These are phyloP conservation scores for Dasyprocta punctata DNA, from an alignment of 2,113 vertebrate genomes.

Conservation along the genomic window DNA sequence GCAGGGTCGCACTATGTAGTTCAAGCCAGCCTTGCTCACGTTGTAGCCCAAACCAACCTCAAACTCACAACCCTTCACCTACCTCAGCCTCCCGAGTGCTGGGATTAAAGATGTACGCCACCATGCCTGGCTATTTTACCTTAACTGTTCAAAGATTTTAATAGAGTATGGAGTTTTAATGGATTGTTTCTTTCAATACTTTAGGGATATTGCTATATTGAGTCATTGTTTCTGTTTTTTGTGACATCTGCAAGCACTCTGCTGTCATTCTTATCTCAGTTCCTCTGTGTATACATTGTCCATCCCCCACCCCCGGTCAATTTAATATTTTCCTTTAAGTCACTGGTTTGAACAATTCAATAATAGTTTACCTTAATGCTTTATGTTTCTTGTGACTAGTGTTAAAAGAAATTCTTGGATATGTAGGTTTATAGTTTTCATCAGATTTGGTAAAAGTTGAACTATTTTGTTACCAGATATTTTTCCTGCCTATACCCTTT, in stretches of 20 bases:
- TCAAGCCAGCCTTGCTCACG: no score
- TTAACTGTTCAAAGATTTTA: slow-evolving; percentile 17
- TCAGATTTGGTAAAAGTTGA: neutral
- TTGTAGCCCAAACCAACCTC: no score
- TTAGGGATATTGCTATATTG: neutral
- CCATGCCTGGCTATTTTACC: neutral
- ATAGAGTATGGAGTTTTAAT: neutral
- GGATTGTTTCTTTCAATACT: neutral
- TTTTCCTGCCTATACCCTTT: neutral
- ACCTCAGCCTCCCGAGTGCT: no score
- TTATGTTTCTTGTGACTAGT: neutral
- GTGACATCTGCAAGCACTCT: neutral
- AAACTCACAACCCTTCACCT: no score
- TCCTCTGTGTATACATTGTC: neutral
- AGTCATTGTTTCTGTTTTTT: neutral
- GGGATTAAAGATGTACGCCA: no score
- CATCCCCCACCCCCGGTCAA: neutral
- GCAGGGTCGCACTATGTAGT: no score
- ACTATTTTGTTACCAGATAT: neutral
- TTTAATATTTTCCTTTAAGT: neutral
- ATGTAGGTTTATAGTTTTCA: neutral
- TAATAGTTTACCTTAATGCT: neutral
- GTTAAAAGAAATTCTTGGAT: neutral
- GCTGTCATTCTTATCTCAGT: neutral
- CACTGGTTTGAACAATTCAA: neutral